Percentiles rank a stretch among this genome's conserved stretches.
Conservation (phyloP, 2,888 invertebrate genomes). For the Empis livida region DNA sequence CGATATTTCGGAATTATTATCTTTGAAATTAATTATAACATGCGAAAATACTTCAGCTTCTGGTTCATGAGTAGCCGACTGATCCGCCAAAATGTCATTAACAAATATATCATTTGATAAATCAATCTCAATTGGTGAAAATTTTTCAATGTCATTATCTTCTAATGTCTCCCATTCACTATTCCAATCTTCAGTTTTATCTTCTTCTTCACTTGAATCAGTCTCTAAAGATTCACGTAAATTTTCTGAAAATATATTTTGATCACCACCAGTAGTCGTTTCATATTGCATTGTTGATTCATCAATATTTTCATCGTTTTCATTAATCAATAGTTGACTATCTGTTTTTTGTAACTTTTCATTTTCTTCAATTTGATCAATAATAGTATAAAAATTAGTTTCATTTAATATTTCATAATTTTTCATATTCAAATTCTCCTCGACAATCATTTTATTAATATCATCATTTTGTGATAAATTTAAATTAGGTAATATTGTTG, state of each 20-base stretch:
- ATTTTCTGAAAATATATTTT: neutral
- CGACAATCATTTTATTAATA: no score
- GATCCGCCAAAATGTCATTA: constrained; percentile 29
- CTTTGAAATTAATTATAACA: constrained; percentile 6
- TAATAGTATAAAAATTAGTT: no score
- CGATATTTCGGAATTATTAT: no score
- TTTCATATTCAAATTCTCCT: no score
- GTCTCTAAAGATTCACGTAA: neutral
- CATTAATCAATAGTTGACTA: neutral
- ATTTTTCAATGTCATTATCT: constrained; percentile 26
- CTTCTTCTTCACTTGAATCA: constrained; percentile 6
- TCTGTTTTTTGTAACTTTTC: neutral
- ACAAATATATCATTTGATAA: constrained; percentile 35
- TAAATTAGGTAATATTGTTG: no score
- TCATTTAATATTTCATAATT: no score
- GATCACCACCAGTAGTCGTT: no score
- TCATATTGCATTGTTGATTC: constrained; percentile 9
- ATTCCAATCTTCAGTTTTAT: constrained; percentile 8
- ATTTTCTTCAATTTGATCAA: constrained; percentile 6
- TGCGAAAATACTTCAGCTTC: constrained; percentile 30
- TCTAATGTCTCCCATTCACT: constrained; percentile 9
- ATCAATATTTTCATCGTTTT: constrained; percentile 11
- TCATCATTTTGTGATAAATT: no score
- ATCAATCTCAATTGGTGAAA: constrained; percentile 27
- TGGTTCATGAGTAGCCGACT: constrained; percentile 28